These are phyloP conservation scores for Acleris literana DNA, from an alignment of 2,888 invertebrate species.

Conservation along the genomic window DNA sequence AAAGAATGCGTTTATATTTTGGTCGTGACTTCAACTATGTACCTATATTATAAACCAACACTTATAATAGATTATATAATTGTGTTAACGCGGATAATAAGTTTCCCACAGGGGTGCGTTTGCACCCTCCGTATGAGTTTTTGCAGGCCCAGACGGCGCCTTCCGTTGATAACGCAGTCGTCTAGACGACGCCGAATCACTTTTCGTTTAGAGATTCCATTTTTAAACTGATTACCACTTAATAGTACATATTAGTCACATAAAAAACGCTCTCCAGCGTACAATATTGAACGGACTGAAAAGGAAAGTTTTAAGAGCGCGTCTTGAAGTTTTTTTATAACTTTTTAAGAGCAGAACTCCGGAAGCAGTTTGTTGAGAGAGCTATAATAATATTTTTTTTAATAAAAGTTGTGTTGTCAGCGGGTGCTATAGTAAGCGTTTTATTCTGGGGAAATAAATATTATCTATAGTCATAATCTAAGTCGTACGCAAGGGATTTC, in stretches of 20 bases:
- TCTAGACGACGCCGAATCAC: constrained; percentile 39
- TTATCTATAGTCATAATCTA: no score
- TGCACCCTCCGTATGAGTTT: constrained; percentile 36
- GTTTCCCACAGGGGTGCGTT: constrained; percentile 13
- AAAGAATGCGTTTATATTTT: no score
- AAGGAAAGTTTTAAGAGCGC: constrained; percentile 33
- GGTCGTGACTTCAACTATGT: no score
- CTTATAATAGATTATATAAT: constrained; percentile 8
- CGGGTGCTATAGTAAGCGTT: constrained; percentile 27
- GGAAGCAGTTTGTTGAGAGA: constrained; percentile 57
- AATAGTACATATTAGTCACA: not conserved
- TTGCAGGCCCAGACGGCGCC: constrained; percentile 39
- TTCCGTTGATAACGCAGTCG: constrained; percentile 38
- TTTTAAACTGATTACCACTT: constrained; percentile 22
- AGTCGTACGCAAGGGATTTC: no score
- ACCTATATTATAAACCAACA: not conserved
- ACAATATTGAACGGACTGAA: constrained; percentile 27
- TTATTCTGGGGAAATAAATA: constrained; percentile 9
- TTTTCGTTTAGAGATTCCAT: constrained; percentile 17
- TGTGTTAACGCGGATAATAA: constrained; percentile 1
- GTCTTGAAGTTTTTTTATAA: constrained; percentile 44
- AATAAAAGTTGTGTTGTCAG: constrained; percentile 36
- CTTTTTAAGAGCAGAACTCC: constrained; percentile 48
- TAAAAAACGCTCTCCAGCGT: not conserved
- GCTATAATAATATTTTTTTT: constrained; percentile 51